Evolutionary conservation across 2,797 vertebrate species (phyloP).

Genomic region (Gymnothorax reevesii): DNA sequence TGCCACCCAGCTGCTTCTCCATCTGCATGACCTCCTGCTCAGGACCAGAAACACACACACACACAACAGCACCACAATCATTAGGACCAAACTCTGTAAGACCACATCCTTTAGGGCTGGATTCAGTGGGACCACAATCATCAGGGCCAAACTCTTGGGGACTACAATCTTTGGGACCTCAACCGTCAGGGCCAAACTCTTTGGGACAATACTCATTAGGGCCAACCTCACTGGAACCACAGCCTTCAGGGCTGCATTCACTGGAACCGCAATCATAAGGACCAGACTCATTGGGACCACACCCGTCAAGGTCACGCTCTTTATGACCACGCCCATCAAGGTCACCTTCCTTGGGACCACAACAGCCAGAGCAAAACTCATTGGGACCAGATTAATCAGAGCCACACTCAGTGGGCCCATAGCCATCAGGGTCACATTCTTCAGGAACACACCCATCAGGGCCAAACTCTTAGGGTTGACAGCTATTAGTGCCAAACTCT

Average conservation of each 20-base stretch:
- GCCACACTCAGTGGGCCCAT: no score
- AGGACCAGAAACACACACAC: slow-evolving; percentile 17
- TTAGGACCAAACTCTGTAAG: neutral
- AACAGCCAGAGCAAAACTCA: neutral
- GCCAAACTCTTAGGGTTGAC: no score
- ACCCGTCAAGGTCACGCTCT: neutral
- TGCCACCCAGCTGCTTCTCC: slow-evolving; percentile 96
- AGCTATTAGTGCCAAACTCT: no score
- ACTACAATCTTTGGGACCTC: neutral
- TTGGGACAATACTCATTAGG: neutral
- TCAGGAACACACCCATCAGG: no score
- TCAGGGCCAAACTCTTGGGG: neutral
- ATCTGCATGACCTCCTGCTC: slow-evolving; percentile 94
- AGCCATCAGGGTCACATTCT: no score
- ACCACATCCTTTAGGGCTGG: neutral
- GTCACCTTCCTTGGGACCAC: neutral
- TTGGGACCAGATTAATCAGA: no score
- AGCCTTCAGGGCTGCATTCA: neutral
- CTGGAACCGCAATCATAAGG: neutral
- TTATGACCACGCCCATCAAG: neutral
- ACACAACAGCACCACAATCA: neutral
- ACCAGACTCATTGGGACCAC: no score
- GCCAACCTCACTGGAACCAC: neutral
- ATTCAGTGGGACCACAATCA: neutral
- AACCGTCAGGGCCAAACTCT: neutral